phyloP scores from a whole-genome alignment of 2,797 vertebrate species.

The Melanotaenia boesemani region DNA sequence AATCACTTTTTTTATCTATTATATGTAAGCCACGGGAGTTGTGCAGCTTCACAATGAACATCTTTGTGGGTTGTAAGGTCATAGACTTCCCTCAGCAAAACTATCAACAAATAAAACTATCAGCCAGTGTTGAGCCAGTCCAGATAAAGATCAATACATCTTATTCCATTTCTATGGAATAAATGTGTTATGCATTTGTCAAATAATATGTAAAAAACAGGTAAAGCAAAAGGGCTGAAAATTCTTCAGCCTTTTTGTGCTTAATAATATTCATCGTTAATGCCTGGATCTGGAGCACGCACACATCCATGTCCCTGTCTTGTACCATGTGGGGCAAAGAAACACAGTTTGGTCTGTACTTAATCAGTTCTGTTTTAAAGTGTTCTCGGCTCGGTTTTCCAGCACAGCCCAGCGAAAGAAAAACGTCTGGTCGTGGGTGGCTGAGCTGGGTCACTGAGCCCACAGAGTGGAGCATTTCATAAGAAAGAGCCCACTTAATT shows the following conservation, averaged over 20 bases:
- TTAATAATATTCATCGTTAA: constrained; percentile 55
- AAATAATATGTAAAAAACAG: constrained; percentile 28
- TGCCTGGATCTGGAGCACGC: constrained; percentile 41
- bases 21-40: constrained; percentile 22
- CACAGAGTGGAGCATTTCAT: constrained; percentile 86
- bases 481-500: constrained; percentile 87
- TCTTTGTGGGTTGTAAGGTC: constrained; percentile 23
- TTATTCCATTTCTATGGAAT: background rate
- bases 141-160: background rate
- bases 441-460: constrained; percentile 85
- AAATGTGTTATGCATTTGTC: constrained; percentile 3
- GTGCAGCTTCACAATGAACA: constrained; percentile 10
- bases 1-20: constrained; percentile 55
- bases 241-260: background rate
- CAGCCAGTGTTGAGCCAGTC: background rate
- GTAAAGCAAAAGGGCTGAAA: background rate
- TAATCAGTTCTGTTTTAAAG: constrained; percentile 85
- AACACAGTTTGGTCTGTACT: constrained; percentile 83
- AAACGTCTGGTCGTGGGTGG: constrained; percentile 86
- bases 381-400: constrained; percentile 81
- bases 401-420: constrained; percentile 79
- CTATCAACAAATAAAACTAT: no score
- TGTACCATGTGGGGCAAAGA: constrained; percentile 65
- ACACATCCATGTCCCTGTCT: constrained; percentile 32
- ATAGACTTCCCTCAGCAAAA: constrained; percentile 15